A percentile compares a stretch with the other conserved stretches of the same genome.
Conservation (phyloP, 2,888 invertebrate genomes). For the Agrochola macilenta region DNA sequence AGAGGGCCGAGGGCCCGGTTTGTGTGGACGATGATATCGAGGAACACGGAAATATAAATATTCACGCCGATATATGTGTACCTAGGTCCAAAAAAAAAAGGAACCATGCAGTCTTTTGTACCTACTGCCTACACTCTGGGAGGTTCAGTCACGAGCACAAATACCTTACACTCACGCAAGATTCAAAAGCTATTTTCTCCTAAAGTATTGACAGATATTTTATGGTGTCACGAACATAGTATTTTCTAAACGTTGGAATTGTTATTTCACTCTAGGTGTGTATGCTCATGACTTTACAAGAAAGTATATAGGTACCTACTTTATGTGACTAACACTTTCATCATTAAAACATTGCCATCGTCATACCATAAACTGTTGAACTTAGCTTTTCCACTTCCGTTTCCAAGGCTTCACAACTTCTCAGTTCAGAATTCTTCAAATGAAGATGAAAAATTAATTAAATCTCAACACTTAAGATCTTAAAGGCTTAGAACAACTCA, state of each 20-base stretch:
- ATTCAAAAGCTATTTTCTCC: too few relatives aligned
- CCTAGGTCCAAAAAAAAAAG: neutral
- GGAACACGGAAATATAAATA: neutral
- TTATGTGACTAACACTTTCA: neutral
- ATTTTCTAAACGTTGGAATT: too few relatives aligned
- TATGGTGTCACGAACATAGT: too few relatives aligned
- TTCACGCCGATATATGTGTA: neutral
- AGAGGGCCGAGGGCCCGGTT: constrained; percentile 9
- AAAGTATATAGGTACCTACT: neutral
- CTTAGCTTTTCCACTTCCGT: constrained; percentile 5
- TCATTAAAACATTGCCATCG: neutral
- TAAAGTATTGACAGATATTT: too few relatives aligned
- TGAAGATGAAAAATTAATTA: constrained; percentile 49
- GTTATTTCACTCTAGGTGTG: too few relatives aligned
- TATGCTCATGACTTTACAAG: neutral
- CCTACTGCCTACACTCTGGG: too few relatives aligned
- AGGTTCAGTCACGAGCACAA: too few relatives aligned
- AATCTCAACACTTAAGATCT: constrained; percentile 40
- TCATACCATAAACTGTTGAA: neutral
- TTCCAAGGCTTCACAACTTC: constrained; percentile 16
- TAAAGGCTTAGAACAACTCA: constrained; percentile 39
- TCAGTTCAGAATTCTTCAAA: constrained; percentile 32
- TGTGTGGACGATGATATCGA: constrained; percentile 18
- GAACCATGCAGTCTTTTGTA: neutral
- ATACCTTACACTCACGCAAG: too few relatives aligned